A percentile compares a stretch with the other conserved stretches of the same genome.
Evolutionary conservation across 92 coral and sea anemone species (phyloP).

Genomic region (Virgularia gustaviana): DNA sequence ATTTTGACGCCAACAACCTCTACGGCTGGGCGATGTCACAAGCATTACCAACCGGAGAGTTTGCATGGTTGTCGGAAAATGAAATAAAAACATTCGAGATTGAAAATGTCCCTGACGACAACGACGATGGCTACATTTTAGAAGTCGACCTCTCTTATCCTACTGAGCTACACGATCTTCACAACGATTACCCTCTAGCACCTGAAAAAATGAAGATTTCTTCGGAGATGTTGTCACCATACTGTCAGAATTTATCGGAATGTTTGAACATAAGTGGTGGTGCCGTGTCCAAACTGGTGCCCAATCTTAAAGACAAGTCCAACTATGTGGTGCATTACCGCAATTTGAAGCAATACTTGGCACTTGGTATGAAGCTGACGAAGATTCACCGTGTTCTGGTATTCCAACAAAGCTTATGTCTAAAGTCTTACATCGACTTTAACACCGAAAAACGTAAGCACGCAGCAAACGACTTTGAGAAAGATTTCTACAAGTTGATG

Average conservation of each 20-base stretch:
- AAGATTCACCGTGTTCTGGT: constrained; percentile 16
- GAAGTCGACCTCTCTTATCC: constrained; percentile 47
- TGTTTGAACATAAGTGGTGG: not conserved
- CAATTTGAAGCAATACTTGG: constrained; percentile 34
- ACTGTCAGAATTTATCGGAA: constrained; percentile 21
- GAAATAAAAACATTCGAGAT: constrained; percentile 31
- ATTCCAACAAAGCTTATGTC: constrained; percentile 41
- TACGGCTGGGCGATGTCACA: constrained; percentile 50
- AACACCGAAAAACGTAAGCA: constrained; percentile 48
- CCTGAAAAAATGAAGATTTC: constrained; percentile 40
- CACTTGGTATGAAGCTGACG: constrained; percentile 32
- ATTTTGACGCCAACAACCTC: constrained; percentile 45
- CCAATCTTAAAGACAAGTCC: not conserved
- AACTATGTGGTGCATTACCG: constrained; percentile 8
- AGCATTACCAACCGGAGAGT: not conserved
- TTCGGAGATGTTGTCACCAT: constrained; percentile 39
- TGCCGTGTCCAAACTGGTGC: not conserved
- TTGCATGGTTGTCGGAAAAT: constrained; percentile 34
- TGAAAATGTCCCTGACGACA: constrained; percentile 12
- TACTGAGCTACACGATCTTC: constrained; percentile 25
- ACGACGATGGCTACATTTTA: constrained; percentile 33
- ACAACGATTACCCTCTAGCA: constrained; percentile 43
- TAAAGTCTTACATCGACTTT: constrained; percentile 43
- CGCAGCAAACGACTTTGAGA: constrained; percentile 40
- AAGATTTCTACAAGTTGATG: constrained; percentile 52